Percentiles rank a stretch among this genome's conserved stretches.
Conservation (phyloP, 92 coral and sea anemone genomes). For the Epizoanthus scotinus region DNA sequence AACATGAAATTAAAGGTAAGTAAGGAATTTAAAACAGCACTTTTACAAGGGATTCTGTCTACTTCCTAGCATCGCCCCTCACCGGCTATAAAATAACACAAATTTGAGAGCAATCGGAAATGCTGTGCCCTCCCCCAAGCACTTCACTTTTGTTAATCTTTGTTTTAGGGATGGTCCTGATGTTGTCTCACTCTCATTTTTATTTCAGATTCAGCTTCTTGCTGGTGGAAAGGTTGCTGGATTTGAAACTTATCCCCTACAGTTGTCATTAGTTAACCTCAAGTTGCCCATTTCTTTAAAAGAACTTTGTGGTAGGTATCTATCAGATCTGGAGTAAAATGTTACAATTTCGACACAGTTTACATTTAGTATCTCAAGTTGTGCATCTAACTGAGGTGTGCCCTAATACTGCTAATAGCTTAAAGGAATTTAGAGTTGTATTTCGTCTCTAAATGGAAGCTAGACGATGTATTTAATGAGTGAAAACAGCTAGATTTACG, state of each 20-base stretch:
- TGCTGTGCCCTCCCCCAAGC: no score
- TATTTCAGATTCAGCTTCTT: slow-evolving; percentile 38
- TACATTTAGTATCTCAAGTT: no score
- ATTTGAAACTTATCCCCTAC: slow-evolving; percentile 25
- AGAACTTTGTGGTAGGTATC: slow-evolving; percentile 42
- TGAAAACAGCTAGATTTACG: no score
- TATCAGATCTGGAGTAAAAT: not conserved
- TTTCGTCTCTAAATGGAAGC: no score
- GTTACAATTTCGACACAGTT: not conserved
- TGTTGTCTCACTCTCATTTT: not conserved
- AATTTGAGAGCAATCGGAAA: not conserved
- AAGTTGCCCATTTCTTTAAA: slow-evolving; percentile 37
- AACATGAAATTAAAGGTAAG: slow-evolving; percentile 10
- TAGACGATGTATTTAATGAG: no score
- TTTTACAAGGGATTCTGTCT: not conserved
- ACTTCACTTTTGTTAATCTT: no score
- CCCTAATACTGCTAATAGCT: no score
- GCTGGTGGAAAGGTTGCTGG: slow-evolving; percentile 41
- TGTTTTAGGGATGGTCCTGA: no score
- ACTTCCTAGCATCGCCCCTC: not conserved
- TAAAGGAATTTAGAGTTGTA: no score
- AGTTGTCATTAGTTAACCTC: slow-evolving; percentile 27
- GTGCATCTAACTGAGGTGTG: no score
- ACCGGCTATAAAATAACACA: not conserved
- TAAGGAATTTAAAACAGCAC: not conserved